These are phyloP conservation scores for Artemia sinica DNA, from an alignment of 2,888 invertebrate genomes.

Conservation along the genomic window DNA sequence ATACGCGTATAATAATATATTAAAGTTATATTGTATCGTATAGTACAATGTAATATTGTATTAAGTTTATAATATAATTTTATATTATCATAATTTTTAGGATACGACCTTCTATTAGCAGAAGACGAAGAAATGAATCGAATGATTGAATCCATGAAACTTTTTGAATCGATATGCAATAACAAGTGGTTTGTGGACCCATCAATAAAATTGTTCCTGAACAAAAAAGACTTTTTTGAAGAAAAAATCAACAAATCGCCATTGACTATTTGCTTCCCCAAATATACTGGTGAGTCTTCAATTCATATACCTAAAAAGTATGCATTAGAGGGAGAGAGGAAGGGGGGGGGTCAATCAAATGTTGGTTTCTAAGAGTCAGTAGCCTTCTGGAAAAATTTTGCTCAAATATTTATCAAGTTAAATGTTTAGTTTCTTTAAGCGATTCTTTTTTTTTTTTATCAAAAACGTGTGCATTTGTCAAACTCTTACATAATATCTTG, in stretches of 20 bases:
- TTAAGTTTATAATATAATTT: not conserved
- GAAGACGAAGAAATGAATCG: constrained; percentile 76
- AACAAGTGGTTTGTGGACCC: constrained; percentile 84
- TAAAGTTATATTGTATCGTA: not conserved
- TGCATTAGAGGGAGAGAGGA: no score
- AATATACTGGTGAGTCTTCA: constrained; percentile 47
- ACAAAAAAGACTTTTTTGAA: constrained; percentile 79
- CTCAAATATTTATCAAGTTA: no score
- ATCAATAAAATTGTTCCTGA: constrained; percentile 71
- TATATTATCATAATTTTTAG: constrained; percentile 31
- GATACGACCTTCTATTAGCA: constrained; percentile 69
- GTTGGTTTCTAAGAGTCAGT: no score
- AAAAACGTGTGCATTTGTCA: no score
- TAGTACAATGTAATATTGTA: not conserved
- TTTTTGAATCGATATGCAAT: constrained; percentile 83
- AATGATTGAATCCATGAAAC: constrained; percentile 76
- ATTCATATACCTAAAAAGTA: no score
- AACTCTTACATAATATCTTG: no score
- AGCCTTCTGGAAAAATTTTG: no score
- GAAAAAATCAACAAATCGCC: constrained; percentile 68
- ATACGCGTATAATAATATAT: not conserved
- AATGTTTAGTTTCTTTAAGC: no score
- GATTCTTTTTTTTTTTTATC: no score
- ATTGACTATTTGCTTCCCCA: constrained; percentile 71
- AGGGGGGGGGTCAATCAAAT: no score